Evolutionary conservation across 2,113 vertebrate genomes (phyloP), one percentile per base, ranked within the genome.

Genomic region (Sprattus sprattus): DNA sequence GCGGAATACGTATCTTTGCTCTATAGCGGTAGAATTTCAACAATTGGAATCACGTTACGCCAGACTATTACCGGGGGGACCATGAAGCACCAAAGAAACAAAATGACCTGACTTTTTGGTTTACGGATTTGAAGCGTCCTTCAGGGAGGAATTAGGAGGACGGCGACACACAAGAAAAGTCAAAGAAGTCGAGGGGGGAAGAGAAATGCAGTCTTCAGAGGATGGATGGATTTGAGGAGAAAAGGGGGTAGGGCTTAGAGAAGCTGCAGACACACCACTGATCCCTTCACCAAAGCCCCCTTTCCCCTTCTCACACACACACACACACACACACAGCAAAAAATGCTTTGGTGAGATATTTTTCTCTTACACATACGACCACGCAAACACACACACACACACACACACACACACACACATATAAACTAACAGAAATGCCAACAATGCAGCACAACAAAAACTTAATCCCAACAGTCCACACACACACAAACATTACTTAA

Each of bases 211-310:
- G 50, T 8, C 57, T 64, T 64, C 22, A 64, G 57, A 8, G 60
- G 20, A 22, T 67, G 60, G 57, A 64, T 64, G 57, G 57, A 67
- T 67, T 67, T 67, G 60, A 25, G 60, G n/a, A 67, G 22, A 25
- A 25, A 67, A 22, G 25, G 60, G 2, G 4, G n/a, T 67, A 10
- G 10, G 8, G 60, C 60, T 67, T 67, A 67, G 22, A 67, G 60
- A 25, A 6, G n/a, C 60, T n/a, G 49, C 52, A 91, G 89, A 88
- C 89, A 92, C 91, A 93, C 90, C 91, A 89, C 45, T 83, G 82
- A 91, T 93, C 91, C 89, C 78, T 89, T 57, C 82, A 22, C 22
- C 81, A 91, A 91, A 87, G 88, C 90, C 86, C 91, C 90, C 93
- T 88, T 67, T 87, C 44, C 80, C 85, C 86, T 81, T 81, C 83